Evolutionary conservation across 2,888 invertebrate species (phyloP), one percentile per base, ranked within the genome.

Genomic region (Palloptera scutellata): DNA sequence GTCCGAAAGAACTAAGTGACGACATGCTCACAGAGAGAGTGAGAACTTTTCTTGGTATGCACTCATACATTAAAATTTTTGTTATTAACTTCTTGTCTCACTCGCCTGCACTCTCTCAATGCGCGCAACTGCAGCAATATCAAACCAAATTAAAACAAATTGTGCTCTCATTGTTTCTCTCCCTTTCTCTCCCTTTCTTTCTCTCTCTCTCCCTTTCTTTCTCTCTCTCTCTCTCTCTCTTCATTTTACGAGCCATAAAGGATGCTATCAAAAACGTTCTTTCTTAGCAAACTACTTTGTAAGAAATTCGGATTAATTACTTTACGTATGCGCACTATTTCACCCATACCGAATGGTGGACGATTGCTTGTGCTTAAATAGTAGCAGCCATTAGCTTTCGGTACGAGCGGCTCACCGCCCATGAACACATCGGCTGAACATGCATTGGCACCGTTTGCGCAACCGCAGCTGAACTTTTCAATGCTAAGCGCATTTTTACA

Each of bases 341-440:
- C 74, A 42, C 65, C 74, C 5, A 70, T 73, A 53, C 83, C 83
- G 43, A 72, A 81, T 6, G 81, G 79, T 13, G 70, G 63, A n/a
- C 51, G 43, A 13, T 64, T 67, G 6, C 20, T 55, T 45, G 61
- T 57, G 5, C 83, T 82, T 71, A 81, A 81, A 0, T 81, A 67
- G 64, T 81, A 82, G 67, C 75, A 83, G 53, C 80, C 67, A 20
- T 83, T 83, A 15, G 63, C 72, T 70, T 83, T 82, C 55, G 76
- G 76, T 61, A 76, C 69, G 20, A 79, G 76, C 42, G 83, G 82
- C 40, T 83, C 83, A 42, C 84, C 84, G 64, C 84, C 82, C 82
- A 81, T 83, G 64, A 74, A 81, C 48, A 64, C 74, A 61, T 73
- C 72, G 61, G 74, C 76, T 5, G 61, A 12, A 60, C 83, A 81